Evolutionary conservation across 2,888 invertebrate species (phyloP), one percentile per base, ranked within the genome.

Genomic region (Thecophora atra): DNA sequence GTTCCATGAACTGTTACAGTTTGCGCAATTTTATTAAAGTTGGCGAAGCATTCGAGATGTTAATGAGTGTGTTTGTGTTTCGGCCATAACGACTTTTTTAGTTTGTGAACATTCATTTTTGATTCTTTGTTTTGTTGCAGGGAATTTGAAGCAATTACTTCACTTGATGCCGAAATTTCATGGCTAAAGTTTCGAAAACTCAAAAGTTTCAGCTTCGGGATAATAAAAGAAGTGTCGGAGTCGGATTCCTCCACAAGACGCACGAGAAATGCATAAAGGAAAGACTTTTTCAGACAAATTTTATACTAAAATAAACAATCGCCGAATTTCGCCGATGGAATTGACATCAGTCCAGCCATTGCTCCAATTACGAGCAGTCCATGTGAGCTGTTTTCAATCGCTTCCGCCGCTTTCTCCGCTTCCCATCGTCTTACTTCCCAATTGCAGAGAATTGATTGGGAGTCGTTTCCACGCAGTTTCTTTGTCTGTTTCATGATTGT

Each of bases 1-100:
- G 58, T 58, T 68, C 26, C 42, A 11, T 13, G 58, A 68, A 68
- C 68, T 63, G 44, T 47, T 63, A 17, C 62, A 70, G 58, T 70
- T 70, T 51, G 51, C 37, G 37, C 30, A 52, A 70, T 51, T 70
- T 70, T 63, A 70, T 70, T 51, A 63, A 70, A 70, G 58, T 58
- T 24, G 26, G 26, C 11, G 44, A 66, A 19, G 30, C 66, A 47
- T 28, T 52, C 21, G 52, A 30, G 26, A 66, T 56, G 56, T 19
- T 11, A 11, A 24, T 17, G 58, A 13, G 58, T 24, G 28, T 24
- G 26, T 54, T 21, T 21, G 37, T 42, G 24, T 67, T 52, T 66
- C 19, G 51, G 26, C 44, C 30, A 37, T 54, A 56, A 56, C 30
- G n/a, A 42, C 7, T 26, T 54, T 67, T 54, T 54, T 24, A 19